Percentiles rank a stretch among this genome's conserved stretches.
Conservation (phyloP, 1,140 invertebrate species). For the Listronotus oregonensis region DNA sequence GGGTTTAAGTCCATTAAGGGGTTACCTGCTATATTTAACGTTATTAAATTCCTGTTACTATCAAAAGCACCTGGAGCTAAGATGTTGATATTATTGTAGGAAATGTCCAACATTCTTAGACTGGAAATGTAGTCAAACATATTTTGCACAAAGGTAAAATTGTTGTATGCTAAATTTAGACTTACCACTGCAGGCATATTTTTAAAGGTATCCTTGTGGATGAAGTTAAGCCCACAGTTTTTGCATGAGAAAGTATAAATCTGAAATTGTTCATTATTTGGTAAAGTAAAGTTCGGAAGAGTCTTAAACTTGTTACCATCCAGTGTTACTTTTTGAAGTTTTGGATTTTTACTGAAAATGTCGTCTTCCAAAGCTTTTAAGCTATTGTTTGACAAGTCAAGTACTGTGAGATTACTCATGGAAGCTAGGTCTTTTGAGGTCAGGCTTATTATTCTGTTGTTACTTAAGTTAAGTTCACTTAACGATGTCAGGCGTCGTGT, state of each 20-base stretch:
- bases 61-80: constrained; percentile 65
- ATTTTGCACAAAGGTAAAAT: constrained; percentile 38
- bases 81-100: constrained; percentile 42
- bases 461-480: constrained; percentile 47
- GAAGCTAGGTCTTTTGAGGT: constrained; percentile 37
- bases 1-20: constrained; percentile 67
- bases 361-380: constrained; percentile 42
- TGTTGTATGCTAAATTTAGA: constrained; percentile 44
- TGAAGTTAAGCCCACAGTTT: constrained; percentile 41
- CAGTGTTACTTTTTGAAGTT: constrained; percentile 44
- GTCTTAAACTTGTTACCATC: constrained; percentile 48
- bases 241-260: constrained; percentile 50
- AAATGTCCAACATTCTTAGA: constrained; percentile 44
- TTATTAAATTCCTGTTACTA: constrained; percentile 65
- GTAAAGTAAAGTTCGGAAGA: constrained; percentile 45
- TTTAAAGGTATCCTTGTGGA: constrained; percentile 37
- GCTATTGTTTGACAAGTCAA: constrained; percentile 50
- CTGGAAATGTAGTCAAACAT: constrained; percentile 39
- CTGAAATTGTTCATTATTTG: constrained; percentile 34
- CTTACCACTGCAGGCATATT: constrained; percentile 41
- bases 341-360: constrained; percentile 43
- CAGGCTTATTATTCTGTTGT: constrained; percentile 44
- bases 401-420: constrained; percentile 42
- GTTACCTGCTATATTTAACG: constrained; percentile 72
- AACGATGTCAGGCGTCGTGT: constrained; percentile 39